Conservation (phyloP, 2,113 vertebrate genomes). For the Hippocampus abdominalis region DNA sequence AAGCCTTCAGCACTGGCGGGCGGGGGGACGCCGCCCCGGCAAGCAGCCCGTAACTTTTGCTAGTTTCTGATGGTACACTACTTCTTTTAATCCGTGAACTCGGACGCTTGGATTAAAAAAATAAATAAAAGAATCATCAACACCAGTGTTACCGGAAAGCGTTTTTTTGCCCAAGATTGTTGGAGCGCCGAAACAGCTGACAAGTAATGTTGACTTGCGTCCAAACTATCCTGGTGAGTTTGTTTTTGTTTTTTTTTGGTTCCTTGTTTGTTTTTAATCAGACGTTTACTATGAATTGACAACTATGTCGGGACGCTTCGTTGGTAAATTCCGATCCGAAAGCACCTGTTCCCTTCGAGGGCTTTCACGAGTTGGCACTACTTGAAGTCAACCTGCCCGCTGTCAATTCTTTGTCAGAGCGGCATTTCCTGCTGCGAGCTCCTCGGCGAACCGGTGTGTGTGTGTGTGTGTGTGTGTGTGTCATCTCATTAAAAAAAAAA, state of each 20-base stretch:
- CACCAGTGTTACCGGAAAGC: no score
- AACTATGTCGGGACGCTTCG: conserved; percentile 1
- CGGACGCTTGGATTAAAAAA: background rate
- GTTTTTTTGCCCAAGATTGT: background rate
- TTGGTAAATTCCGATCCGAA: background rate
- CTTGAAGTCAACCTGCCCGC: no score
- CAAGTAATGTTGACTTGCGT: conserved; percentile 4
- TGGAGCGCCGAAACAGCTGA: conserved; percentile 5
- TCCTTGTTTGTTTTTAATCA: background rate
- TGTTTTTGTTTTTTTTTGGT: no score
- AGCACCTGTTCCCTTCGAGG: conserved; percentile 40
- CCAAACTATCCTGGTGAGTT: conserved; percentile 38
- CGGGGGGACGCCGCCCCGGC: background rate
- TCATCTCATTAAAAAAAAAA: background rate
- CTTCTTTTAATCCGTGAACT: no score
- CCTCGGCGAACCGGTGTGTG: background rate
- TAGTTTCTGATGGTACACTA: background rate
- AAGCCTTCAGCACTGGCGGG: conserved; percentile 8
- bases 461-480: no score
- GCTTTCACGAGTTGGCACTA: background rate
- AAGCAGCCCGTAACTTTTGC: background rate
- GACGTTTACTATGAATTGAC: background rate
- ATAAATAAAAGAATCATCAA: no score
- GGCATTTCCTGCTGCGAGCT: background rate
- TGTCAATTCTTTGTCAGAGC: background rate